Percentiles rank a stretch among this genome's conserved stretches.
Evolutionary conservation across 1,140 invertebrate genomes (phyloP).

Genomic region (Helicoverpa zea): DNA sequence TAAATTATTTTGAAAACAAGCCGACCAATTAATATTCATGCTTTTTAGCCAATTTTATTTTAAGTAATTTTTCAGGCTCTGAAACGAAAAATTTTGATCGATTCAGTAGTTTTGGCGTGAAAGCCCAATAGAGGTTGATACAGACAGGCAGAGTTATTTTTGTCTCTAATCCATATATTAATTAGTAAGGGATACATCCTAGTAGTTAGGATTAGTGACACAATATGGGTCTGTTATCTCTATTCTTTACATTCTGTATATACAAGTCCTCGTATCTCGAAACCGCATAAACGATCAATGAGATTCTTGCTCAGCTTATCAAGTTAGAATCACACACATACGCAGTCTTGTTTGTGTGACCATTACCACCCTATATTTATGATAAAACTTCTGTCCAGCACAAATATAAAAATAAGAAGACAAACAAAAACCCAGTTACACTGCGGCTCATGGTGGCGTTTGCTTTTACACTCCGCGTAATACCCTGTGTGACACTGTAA

Average conservation of each 20-base stretch:
- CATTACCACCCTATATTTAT: not conserved
- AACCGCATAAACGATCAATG: too few species aligned
- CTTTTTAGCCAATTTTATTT: not conserved
- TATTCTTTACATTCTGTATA: too few species aligned
- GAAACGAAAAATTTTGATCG: too few species aligned
- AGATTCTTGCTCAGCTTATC: not conserved
- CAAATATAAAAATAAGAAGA: slow-evolving; percentile 27
- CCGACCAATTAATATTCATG: not conserved
- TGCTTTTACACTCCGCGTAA: slow-evolving; percentile 18
- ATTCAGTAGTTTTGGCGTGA: too few species aligned
- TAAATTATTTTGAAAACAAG: slow-evolving; percentile 4
- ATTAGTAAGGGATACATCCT: too few species aligned
- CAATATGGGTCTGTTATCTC: too few species aligned
- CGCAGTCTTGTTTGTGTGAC: slow-evolving; percentile 10
- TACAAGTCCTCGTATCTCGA: too few species aligned
- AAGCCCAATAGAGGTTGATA: too few species aligned
- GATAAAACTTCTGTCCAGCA: slow-evolving; percentile 6
- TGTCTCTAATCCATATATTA: too few species aligned
- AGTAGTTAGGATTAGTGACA: too few species aligned
- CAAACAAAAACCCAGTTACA: slow-evolving; percentile 31
- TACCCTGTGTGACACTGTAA: slow-evolving; percentile 42
- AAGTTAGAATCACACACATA: not conserved
- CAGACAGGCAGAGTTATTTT: too few species aligned
- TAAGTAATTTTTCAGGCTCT: too few species aligned
- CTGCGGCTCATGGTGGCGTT: not conserved